Percentiles rank a stretch among this genome's conserved stretches.
Evolutionary conservation across 2,888 invertebrate species (phyloP).

Genomic region (Cheilosia vulpina): DNA sequence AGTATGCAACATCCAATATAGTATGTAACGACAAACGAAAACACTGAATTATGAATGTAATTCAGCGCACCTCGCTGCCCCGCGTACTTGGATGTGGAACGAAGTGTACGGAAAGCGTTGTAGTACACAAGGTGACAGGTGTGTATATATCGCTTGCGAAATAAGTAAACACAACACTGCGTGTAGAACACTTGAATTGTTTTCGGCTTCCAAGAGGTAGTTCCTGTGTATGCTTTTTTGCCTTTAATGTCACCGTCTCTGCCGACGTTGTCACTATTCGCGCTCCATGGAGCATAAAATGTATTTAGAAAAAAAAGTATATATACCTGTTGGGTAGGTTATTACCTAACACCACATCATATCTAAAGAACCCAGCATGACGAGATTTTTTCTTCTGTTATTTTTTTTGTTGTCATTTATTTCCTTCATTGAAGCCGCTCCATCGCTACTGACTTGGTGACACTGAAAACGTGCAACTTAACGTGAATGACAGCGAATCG

Average conservation of each 20-base stretch:
- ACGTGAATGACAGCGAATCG: slow-evolving; percentile 45
- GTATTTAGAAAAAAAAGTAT: slow-evolving; percentile 23
- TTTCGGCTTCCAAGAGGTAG: slow-evolving; percentile 39
- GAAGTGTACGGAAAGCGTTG: background rate
- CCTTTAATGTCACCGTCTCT: slow-evolving; percentile 42
- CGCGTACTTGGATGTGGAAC: background rate
- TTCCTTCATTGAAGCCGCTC: slow-evolving; percentile 39
- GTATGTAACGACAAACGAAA: slow-evolving; percentile 34
- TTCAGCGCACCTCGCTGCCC: slow-evolving; percentile 1
- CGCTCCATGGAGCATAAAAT: slow-evolving; percentile 58
- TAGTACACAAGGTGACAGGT: background rate
- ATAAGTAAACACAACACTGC: slow-evolving; percentile 13
- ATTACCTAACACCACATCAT: slow-evolving; percentile 57
- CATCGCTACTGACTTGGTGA: slow-evolving; percentile 14
- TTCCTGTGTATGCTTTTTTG: slow-evolving; percentile 8
- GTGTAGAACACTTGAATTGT: slow-evolving; percentile 55
- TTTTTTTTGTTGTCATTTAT: slow-evolving; percentile 34
- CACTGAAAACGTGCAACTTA: slow-evolving; percentile 50
- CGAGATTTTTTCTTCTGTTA: slow-evolving; percentile 25
- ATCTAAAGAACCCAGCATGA: slow-evolving; percentile 54
- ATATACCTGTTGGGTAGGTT: slow-evolving; percentile 40
- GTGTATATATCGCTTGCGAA: slow-evolving; percentile 2
- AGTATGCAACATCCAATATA: background rate
- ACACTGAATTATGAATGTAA: slow-evolving; percentile 56
- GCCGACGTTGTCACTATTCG: slow-evolving; percentile 44